Evolutionary conservation across 2,888 invertebrate species (phyloP), one percentile per base, ranked within the genome.

Genomic region (Apodemia duryi): DNA sequence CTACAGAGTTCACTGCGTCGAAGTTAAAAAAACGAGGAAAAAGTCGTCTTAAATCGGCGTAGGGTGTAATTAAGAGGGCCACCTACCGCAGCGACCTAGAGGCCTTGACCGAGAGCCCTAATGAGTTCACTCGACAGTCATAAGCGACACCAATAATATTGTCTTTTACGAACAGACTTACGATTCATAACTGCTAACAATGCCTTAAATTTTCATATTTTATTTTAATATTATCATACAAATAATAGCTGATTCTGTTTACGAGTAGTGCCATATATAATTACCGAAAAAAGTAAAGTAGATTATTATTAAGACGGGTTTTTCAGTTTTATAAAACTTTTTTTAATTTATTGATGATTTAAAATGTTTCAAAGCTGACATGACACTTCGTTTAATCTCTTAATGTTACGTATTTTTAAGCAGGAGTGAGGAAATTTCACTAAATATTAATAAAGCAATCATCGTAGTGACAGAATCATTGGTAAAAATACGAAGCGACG

Each of bases 101-200:
- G 88, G 86, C 91, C 91, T 91, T 91, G 91, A 91, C 91, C 91
- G 91, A 89, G 84, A 86, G 79, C 84, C 85, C 83, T 91, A 91
- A 90, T 90, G 91, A 88, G 88, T 88, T 85, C 88, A 85, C 79
- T 75, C 81, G 57, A 13, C 57, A 32, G 57, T 78, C 77, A 79
- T 74, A 76, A 76, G 76, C 79, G 73, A 70, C 71, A 75, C 74
- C 77, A 73, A 76, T 21, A 21, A 21, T 64, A 65, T 63, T 61
- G 63, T 66, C 61, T 57, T 63, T 66, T 35, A 41, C 28, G 46
- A n/a, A 63, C 28, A 57, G 29, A 63, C 67, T 13, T 51, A 51
- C 49, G 6, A 7, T 51, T 51, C 49, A 49, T n/a, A 49, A n/a
- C 49, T n/a, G n/a, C n/a, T 49, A 6, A 49, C 13, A 49, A n/a